phyloP scores from a whole-genome alignment of 2,888 invertebrate genomes.

The Aleiodes alternator region DNA sequence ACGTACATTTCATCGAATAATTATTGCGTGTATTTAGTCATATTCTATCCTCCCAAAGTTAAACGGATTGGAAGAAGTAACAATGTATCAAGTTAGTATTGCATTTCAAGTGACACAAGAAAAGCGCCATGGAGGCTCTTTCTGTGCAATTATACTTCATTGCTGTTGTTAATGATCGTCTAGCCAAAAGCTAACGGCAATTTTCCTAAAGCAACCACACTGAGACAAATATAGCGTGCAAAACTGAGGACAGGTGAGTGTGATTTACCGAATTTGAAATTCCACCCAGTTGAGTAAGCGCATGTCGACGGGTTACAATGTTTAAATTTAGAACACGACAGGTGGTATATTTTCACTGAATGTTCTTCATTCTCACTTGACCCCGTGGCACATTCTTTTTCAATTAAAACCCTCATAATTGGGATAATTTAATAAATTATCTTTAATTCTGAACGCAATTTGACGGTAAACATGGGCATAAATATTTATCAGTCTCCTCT shows the following conservation, averaged over 20 bases:
- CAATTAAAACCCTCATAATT: too few species aligned
- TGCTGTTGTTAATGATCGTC: conserved; percentile 40
- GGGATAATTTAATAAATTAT: too few species aligned
- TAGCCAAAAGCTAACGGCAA: conserved; percentile 52
- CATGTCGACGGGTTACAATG: conserved; percentile 35
- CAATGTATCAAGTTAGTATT: neutral
- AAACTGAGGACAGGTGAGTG: conserved; percentile 55
- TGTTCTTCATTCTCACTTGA: conserved; percentile 37
- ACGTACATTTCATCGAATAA: too few species aligned
- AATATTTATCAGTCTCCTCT: too few species aligned
- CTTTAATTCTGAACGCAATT: too few species aligned
- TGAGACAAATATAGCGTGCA: conserved; percentile 51
- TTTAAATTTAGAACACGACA: conserved; percentile 54
- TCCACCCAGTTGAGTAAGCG: conserved; percentile 43
- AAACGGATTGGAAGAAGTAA: too few species aligned
- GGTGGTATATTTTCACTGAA: conserved; percentile 49
- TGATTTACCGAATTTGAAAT: conserved; percentile 53
- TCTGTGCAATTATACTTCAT: too few species aligned
- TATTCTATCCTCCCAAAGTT: too few species aligned
- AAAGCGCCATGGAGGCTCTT: conserved; percentile 2
- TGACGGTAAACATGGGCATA: too few species aligned
- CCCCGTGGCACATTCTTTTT: neutral
- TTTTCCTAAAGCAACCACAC: conserved; percentile 35
- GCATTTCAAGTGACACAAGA: conserved; percentile 4
- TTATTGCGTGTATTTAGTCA: too few species aligned